Evolutionary conservation across 2,888 invertebrate genomes (phyloP).

Genomic region (Galerucella calmariensis): DNA sequence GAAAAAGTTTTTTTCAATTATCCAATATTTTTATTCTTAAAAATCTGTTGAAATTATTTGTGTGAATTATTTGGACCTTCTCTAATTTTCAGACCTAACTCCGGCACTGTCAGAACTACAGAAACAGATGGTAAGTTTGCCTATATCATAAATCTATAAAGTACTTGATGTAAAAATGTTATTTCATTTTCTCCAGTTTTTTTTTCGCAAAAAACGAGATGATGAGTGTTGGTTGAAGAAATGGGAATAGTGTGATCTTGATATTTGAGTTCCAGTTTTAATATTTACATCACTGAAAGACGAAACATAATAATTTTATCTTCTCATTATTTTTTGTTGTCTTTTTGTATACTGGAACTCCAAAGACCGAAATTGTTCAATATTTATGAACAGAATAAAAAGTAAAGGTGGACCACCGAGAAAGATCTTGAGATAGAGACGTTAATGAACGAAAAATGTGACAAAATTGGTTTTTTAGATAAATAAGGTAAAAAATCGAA

Average conservation of each 20-base stretch:
- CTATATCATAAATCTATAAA: not conserved
- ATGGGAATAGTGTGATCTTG: slow-evolving; percentile 9
- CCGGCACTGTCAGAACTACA: not conserved
- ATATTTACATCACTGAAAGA: not conserved
- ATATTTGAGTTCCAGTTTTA: not conserved
- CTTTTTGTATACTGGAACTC: not conserved
- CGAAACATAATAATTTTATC: not conserved
- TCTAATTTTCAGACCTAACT: not conserved
- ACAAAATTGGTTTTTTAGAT: not conserved
- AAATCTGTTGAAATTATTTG: too few relatives aligned
- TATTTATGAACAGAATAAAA: not conserved
- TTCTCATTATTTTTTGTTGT: not conserved
- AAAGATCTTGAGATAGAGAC: not conserved
- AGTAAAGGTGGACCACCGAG: not conserved
- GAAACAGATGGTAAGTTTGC: not conserved
- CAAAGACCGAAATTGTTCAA: not conserved
- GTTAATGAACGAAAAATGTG: not conserved
- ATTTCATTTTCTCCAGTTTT: not conserved
- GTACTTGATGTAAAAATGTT: slow-evolving; percentile 1
- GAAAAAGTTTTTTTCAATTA: too few relatives aligned
- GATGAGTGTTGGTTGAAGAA: not conserved
- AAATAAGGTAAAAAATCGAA: too few relatives aligned
- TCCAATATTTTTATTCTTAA: too few relatives aligned
- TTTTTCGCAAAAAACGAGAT: not conserved
- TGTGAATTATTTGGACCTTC: not conserved